A percentile compares a stretch with the other conserved stretches of the same genome.
phyloP scores from a whole-genome alignment of 1,140 invertebrate genomes.

The Lucilia sericata region DNA sequence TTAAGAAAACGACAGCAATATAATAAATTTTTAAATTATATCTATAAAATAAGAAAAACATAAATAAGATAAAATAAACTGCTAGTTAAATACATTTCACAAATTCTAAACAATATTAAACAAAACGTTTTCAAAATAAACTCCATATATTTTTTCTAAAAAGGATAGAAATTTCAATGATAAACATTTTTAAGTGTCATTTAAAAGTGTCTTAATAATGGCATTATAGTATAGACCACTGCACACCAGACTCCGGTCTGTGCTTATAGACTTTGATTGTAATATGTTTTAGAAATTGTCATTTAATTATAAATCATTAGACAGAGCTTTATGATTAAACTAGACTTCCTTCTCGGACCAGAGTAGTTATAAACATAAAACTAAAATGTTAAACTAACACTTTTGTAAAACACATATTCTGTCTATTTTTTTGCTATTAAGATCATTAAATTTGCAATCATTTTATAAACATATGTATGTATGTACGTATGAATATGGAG shows the following conservation, averaged over 20 bases:
- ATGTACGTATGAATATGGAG: background rate
- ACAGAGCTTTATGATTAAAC: background rate
- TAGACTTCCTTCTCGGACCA: background rate
- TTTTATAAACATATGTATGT: background rate
- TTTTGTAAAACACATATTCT: background rate
- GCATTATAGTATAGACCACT: background rate
- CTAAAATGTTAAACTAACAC: background rate
- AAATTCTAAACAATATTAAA: background rate
- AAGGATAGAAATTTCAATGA: too few relatives aligned
- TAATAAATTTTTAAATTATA: background rate
- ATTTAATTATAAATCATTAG: constrained; percentile 18
- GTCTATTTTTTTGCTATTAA: background rate
- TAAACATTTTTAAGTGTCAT: background rate
- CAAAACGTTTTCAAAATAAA: background rate
- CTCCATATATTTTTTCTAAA: too few relatives aligned
- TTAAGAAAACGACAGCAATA: background rate
- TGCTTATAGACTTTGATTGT: background rate
- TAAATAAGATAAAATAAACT: constrained; percentile 3
- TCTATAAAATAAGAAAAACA: background rate
- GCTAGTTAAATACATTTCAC: too few relatives aligned
- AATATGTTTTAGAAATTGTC: background rate
- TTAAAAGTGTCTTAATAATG: background rate
- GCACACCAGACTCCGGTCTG: too few relatives aligned
- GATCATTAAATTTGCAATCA: background rate
- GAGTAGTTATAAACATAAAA: background rate